These are phyloP conservation scores for Dryococelus australis DNA, from an alignment of 2,888 invertebrate species.

Conservation along the genomic window DNA sequence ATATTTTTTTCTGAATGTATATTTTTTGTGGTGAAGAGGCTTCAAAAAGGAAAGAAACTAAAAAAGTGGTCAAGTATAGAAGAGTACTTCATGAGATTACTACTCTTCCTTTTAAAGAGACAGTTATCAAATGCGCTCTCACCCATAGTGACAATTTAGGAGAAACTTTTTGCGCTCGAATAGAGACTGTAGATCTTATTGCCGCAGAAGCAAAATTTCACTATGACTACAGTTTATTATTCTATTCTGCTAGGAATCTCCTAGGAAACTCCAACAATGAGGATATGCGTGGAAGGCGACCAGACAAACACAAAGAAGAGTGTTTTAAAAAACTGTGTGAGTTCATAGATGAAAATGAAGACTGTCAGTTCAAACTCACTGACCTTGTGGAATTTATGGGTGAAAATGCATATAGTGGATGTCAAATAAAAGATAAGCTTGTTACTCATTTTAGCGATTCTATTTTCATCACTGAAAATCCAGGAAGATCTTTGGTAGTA, in stretches of 20 bases:
- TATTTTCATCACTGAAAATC: too few species aligned
- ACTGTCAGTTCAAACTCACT: background rate
- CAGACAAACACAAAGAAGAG: background rate
- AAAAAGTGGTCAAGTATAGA: conserved; percentile 7
- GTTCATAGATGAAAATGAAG: conserved; percentile 7
- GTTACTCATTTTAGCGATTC: too few species aligned
- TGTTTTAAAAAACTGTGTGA: background rate
- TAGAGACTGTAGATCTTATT: background rate
- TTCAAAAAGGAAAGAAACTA: background rate
- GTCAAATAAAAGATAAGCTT: too few species aligned
- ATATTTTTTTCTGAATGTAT: too few species aligned
- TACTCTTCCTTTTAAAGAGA: too few species aligned
- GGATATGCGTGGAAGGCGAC: background rate
- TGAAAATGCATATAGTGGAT: too few species aligned
- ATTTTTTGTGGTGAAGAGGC: background rate
- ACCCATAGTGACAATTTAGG: background rate
- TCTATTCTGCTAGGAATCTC: background rate
- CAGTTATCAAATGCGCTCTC: background rate
- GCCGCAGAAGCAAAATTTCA: background rate
- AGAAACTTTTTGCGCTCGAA: background rate
- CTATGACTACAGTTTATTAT: background rate
- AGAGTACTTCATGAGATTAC: background rate
- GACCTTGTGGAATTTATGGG: too few species aligned
- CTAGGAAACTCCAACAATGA: background rate
- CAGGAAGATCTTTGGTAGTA: background rate